These are phyloP conservation scores for Yponomeuta malinellus DNA, from an alignment of 2,888 invertebrate genomes.

Conservation along the genomic window DNA sequence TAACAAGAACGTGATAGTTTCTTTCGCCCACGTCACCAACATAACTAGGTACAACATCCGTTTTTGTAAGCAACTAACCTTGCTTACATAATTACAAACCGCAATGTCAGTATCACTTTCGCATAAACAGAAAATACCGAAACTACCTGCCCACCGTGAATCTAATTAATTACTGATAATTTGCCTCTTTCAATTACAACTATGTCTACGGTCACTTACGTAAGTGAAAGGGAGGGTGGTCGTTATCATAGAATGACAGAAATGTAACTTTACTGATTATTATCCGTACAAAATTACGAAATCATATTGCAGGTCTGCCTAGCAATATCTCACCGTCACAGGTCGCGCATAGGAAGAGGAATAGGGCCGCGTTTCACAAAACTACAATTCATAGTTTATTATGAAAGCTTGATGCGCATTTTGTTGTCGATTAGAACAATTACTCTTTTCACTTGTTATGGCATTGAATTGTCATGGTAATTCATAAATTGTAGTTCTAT, in stretches of 20 bases:
- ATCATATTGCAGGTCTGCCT: too few relatives aligned
- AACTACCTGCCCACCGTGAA: neutral
- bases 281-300: too few relatives aligned
- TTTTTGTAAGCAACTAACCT: neutral
- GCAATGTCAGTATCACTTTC: neutral
- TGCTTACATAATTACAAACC: neutral
- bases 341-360: too few relatives aligned
- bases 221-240: conserved; percentile 71
- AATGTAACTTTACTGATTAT: neutral
- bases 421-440: too few relatives aligned
- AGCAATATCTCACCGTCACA: too few relatives aligned
- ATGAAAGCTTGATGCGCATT: too few relatives aligned
- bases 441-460: too few relatives aligned
- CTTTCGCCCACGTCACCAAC: neutral
- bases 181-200: conserved; percentile 28
- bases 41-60: neutral
- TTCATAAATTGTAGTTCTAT: too few relatives aligned
- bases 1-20: neutral
- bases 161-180: conserved; percentile 19
- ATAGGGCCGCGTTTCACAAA: too few relatives aligned
- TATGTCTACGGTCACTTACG: conserved; percentile 54
- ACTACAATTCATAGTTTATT: too few relatives aligned
- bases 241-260: conserved; percentile 28
- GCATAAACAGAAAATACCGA: neutral
- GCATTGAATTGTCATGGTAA: too few relatives aligned